Evolutionary conservation across 1,140 invertebrate species (phyloP).

Genomic region (Aradophagus sp.): DNA sequence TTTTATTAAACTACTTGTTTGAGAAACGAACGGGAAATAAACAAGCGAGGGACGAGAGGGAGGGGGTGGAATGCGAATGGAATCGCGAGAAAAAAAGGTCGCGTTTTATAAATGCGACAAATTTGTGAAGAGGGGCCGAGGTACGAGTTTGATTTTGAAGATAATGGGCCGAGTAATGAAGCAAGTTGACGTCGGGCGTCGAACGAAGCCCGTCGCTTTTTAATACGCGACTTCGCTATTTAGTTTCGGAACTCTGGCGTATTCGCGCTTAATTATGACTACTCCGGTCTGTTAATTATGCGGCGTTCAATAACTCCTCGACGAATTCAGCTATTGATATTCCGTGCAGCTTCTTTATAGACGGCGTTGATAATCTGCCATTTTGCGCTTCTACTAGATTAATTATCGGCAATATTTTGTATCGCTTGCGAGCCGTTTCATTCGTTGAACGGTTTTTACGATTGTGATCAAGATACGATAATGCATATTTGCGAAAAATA

Average conservation of each 20-base stretch:
- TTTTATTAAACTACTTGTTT: too few relatives aligned
- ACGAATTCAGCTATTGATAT: constrained; percentile 22
- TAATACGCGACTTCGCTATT: constrained; percentile 25
- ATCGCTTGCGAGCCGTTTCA: too few relatives aligned
- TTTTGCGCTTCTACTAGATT: not conserved
- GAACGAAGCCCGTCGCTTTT: constrained; percentile 32
- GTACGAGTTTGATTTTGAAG: constrained; percentile 15
- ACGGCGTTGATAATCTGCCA: constrained; percentile 29
- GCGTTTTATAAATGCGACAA: constrained; percentile 10
- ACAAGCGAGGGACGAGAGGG: too few relatives aligned
- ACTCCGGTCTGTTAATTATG: constrained; percentile 33
- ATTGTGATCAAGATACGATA: too few relatives aligned
- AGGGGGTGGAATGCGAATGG: too few relatives aligned
- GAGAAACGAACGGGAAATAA: too few relatives aligned
- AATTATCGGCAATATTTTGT: constrained; percentile 18
- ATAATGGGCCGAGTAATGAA: constrained; percentile 32
- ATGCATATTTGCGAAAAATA: too few relatives aligned
- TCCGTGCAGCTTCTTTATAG: constrained; percentile 12
- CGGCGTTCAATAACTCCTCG: constrained; percentile 25
- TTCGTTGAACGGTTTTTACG: too few relatives aligned
- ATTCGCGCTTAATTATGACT: constrained; percentile 45
- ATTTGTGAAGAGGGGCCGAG: constrained; percentile 28
- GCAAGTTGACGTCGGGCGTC: constrained; percentile 10
- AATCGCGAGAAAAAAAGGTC: not conserved
- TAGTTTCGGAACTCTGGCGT: constrained; percentile 8